Base-by-base conservation (phyloP, 2,797 vertebrate species). In the Sylvia borin region DNA sequence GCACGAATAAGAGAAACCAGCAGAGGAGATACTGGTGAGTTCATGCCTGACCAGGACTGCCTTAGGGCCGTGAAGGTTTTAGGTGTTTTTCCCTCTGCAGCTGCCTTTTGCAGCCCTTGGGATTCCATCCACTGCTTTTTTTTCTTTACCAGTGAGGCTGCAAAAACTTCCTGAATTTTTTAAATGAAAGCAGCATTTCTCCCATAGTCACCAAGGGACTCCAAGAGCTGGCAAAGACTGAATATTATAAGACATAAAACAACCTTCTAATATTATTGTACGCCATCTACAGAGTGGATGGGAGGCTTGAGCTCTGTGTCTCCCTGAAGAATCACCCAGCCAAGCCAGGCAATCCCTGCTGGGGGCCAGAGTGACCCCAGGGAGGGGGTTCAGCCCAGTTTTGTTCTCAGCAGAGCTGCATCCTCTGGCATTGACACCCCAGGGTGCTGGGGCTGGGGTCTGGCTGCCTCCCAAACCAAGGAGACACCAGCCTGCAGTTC, bases 301-400 rank as follows among this genome's bases (percentile, higher is more conserved):
- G 55, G 62, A 75, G n/a, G 24, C 5, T 83, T 31, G 54, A 83
- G 16, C 18, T 77, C 38, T 34, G 4, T 45, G 12, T 65, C 1
- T 43, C 55, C 32, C 55, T 67, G 54, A 61, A 57, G 45, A 83
- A 8, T 20, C 45, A 38, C 58, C 48, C 50, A 45, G 54, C 43
- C 34, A 45, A 58, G 42, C 3, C 57, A 66, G 76, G 22, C 38
- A 40, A 7, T 27, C 34, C 31, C 38, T 53, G 17, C 25, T 34
- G 15, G 36, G 8, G 29, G 24, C 9, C n/a, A 65, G 42, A 0
- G 0, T 53, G 54, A 55, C 10, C 8, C 27, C 60, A 32, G 24
- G 11, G 42, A 57, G 26, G 31, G 17, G 9, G 13, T 13, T 60
- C 31, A 22, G 5, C 60, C 36, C 45, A 72, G 25, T 5, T 40